phyloP scores from a whole-genome alignment of 2,888 invertebrate species.

The Nemurella pictetii region DNA sequence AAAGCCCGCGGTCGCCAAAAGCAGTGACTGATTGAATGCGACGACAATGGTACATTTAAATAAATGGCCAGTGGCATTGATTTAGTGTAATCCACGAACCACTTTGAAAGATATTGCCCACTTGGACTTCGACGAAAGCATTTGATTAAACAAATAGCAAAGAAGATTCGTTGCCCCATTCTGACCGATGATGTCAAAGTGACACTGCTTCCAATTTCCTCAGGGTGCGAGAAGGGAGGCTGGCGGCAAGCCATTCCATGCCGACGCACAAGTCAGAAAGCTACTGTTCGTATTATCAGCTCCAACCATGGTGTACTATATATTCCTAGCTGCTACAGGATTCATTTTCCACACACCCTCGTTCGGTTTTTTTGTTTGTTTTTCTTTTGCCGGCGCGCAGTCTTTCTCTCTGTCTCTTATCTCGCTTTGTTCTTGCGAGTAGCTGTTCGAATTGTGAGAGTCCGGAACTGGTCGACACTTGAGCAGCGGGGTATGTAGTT shows the following conservation, averaged over 20 bases:
- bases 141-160: slow-evolving; percentile 30
- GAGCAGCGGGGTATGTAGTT: not conserved
- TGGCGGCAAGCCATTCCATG: slow-evolving; percentile 1
- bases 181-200: slow-evolving; percentile 5
- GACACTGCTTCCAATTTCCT: slow-evolving; percentile 26
- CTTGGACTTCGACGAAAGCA: not conserved
- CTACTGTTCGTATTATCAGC: slow-evolving; percentile 34
- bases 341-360: slow-evolving; percentile 29
- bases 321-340: slow-evolving; percentile 23
- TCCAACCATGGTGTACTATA: slow-evolving; percentile 7
- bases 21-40: no score
- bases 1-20: no score
- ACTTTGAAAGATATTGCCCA: not conserved
- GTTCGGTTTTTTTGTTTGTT: slow-evolving; percentile 16
- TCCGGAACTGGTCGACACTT: not conserved
- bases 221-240: not conserved
- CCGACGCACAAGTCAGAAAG: not conserved
- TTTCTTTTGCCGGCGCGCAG: not conserved
- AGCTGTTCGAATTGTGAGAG: not conserved
- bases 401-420: not conserved
- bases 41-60: no score
- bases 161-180: not conserved
- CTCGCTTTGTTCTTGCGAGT: not conserved
- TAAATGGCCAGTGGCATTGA: not conserved
- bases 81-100: not conserved